A percentile compares a stretch with the other conserved stretches of the same genome.
Evolutionary conservation across 2,888 invertebrate species (phyloP).

Genomic region (Leucoma salicis): DNA sequence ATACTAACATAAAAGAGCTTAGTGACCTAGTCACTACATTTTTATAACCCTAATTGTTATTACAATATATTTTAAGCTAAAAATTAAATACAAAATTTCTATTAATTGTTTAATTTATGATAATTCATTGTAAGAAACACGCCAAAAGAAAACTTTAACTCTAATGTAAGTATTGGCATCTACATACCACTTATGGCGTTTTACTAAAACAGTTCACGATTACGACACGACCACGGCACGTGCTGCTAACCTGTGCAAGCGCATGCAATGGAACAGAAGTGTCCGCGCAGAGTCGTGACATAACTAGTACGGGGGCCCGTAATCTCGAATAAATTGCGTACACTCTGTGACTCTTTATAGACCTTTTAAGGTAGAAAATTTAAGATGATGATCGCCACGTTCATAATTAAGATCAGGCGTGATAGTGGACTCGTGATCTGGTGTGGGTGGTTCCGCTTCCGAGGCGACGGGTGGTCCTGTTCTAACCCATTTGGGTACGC

Average conservation of each 20-base stretch:
- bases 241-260: slow-evolving; percentile 40
- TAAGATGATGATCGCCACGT: slow-evolving; percentile 80
- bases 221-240: slow-evolving; percentile 54
- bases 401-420: slow-evolving; percentile 75
- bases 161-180: too few relatives aligned
- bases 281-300: slow-evolving; percentile 73
- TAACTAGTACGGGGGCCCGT: slow-evolving; percentile 60
- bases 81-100: too few relatives aligned
- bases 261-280: slow-evolving; percentile 61
- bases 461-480: slow-evolving; percentile 66
- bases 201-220: slow-evolving; percentile 22
- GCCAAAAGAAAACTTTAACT: too few relatives aligned
- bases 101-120: too few relatives aligned
- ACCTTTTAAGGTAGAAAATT: slow-evolving; percentile 80
- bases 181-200: slow-evolving; percentile 5
- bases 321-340: slow-evolving; percentile 78
- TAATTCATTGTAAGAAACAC: too few relatives aligned
- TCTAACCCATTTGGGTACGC: slow-evolving; percentile 44
- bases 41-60: too few relatives aligned
- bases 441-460: slow-evolving; percentile 79
- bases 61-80: too few relatives aligned
- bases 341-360: slow-evolving; percentile 78
- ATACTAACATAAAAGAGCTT: too few relatives aligned
- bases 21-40: too few relatives aligned
- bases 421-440: slow-evolving; percentile 72